Conservation (phyloP, 2,888 invertebrate genomes). For the Ptilodon capucinus region DNA sequence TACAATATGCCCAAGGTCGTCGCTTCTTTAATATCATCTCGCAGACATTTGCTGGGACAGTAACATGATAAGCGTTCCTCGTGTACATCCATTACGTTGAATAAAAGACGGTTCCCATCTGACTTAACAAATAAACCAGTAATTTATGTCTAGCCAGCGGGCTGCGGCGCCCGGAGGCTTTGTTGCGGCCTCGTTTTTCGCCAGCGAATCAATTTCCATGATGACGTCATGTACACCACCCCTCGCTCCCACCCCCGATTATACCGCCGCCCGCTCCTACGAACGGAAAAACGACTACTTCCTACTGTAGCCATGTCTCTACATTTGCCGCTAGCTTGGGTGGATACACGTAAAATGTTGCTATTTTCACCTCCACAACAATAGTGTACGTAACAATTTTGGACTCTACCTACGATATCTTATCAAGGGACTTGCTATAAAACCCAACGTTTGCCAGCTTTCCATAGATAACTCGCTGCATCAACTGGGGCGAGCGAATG, state of each 20-base stretch:
- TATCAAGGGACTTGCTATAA: constrained; percentile 35
- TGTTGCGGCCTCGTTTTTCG: constrained; percentile 74
- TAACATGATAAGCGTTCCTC: constrained; percentile 48
- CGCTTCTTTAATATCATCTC: constrained; percentile 21
- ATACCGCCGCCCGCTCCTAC: constrained; percentile 45
- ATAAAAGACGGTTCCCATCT: constrained; percentile 53
- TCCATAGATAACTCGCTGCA: constrained; percentile 31
- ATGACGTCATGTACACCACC: constrained; percentile 65
- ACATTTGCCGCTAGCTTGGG: constrained; percentile 47
- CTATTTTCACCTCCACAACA: constrained; percentile 32
- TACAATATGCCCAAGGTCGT: constrained; percentile 31
- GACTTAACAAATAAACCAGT: constrained; percentile 65
- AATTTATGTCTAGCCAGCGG: constrained; percentile 67
- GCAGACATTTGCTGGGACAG: constrained; percentile 39
- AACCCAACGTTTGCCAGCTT: constrained; percentile 27
- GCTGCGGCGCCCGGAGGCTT: constrained; percentile 66
- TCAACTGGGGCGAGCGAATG: too few relatives aligned
- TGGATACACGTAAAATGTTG: constrained; percentile 39
- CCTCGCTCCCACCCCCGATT: constrained; percentile 34
- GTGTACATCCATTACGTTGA: constrained; percentile 45
- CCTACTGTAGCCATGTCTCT: constrained; percentile 57
- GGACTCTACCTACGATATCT: constrained; percentile 30
- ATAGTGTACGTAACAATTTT: constrained; percentile 26
- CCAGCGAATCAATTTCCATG: constrained; percentile 76
- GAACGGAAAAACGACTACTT: constrained; percentile 64